Evolutionary conservation across 2,113 vertebrate species (phyloP).

Genomic region (Dendrocopos noguchii): DNA sequence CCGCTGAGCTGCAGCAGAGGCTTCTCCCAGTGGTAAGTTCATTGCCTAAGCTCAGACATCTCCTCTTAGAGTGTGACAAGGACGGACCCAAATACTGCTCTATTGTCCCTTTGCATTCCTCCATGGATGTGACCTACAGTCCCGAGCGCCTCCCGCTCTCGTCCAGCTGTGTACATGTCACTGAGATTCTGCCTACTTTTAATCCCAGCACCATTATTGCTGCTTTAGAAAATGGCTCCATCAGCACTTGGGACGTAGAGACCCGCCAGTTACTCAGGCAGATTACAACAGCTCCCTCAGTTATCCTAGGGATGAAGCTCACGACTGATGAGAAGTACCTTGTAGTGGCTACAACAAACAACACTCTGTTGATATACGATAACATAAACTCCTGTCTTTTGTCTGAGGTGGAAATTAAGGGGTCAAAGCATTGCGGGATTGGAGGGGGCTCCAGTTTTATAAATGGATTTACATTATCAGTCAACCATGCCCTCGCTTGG

Average conservation of each 20-base stretch:
- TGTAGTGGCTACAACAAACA: conserved; percentile 96
- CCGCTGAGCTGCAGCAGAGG: conserved; percentile 94
- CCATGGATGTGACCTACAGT: conserved; percentile 97
- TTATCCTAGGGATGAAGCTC: conserved; percentile 94
- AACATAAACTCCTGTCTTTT: conserved; percentile 96
- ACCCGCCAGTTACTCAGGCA: conserved; percentile 90
- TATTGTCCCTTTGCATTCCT: conserved; percentile 96
- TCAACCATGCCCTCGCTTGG: conserved; percentile 96
- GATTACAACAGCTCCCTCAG: conserved; percentile 92
- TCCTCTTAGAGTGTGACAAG: conserved; percentile 97
- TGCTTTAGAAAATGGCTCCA: conserved; percentile 94
- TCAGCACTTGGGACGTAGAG: conserved; percentile 98
- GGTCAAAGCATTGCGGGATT: conserved; percentile 88
- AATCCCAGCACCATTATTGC: conserved; percentile 92
- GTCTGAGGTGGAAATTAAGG: conserved; percentile 97
- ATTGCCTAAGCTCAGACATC: conserved; percentile 94
- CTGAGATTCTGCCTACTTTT: conserved; percentile 92
- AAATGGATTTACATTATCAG: conserved; percentile 93
- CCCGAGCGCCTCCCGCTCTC: conserved; percentile 92
- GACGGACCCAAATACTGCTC: conserved; percentile 98
- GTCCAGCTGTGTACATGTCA: conserved; percentile 94
- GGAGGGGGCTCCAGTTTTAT: conserved; percentile 88
- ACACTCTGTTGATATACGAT: conserved; percentile 95
- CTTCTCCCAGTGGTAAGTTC: conserved; percentile 96
- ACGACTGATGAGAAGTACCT: conserved; percentile 94